Evolutionary conservation across 2,113 vertebrate genomes (phyloP), one percentile per base, ranked within the genome.

Genomic region (Grammomys surdaster): DNA sequence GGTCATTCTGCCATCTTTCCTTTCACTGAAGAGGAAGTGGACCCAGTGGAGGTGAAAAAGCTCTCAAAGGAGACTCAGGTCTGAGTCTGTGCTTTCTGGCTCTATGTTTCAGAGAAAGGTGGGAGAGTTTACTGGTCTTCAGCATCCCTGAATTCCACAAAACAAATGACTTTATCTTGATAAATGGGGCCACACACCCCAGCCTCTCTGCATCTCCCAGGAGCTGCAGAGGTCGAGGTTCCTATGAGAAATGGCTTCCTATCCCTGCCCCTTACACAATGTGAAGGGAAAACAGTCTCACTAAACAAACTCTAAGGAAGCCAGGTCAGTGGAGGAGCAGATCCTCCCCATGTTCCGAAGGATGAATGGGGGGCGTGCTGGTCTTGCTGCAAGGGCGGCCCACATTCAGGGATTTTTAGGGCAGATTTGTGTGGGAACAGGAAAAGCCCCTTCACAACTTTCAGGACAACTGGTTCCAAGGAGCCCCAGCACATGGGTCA

Each of bases 121-220:
- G 33, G 33, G 63, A 40, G 22, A 31, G 31, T 87, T 11, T 96
- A 81, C 33, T 69, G 54, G 90, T 78, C 0, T 90, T 75, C 9
- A n/a, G 28, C 81, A 96, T 97, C 97, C 98, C 88, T 94, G 96
- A 80, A 11, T 81, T 16, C 65, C 97, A 98, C 96, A 84, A 97
- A 96, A 95, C 89, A 97, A 97, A 98, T 90, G 90, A 81, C 97
- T 96, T 95, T 96, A 97, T 90, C 96, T 90, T 93, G 26, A 40
- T 95, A 93, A 97, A 76, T 86, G 76, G 40, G 86, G 54, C 80
- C 96, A 78, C 3, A 73, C 43, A 48, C 88, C 75, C 28, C 93
- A 95, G 96, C 88, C 72, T 92, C 95, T 95, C 26, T 97, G 98
- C 96, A 97, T 96, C 96, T 98, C 96, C 93, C 93, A 93, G 89